These are phyloP conservation scores for Tangara arthus DNA, from an alignment of 2,797 vertebrate species.

Conservation along the genomic window DNA sequence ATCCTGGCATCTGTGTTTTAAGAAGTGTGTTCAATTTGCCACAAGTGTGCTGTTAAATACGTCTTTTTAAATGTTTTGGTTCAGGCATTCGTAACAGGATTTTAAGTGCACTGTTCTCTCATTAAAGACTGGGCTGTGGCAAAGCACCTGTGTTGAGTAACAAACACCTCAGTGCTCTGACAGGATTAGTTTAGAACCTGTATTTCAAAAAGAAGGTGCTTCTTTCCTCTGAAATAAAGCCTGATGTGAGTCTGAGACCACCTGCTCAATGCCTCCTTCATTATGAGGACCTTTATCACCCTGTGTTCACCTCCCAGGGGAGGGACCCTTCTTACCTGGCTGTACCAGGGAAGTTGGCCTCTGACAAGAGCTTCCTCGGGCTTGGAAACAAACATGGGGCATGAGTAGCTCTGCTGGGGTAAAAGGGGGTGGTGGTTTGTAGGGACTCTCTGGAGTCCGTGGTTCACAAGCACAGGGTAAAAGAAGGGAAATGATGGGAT, in stretches of 20 bases:
- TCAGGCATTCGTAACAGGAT: background rate
- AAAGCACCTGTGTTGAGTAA: background rate
- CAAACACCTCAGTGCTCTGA: background rate
- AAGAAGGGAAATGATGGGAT: background rate
- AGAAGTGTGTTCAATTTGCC: background rate
- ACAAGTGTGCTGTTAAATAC: background rate
- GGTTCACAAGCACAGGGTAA: background rate
- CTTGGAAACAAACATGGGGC: background rate
- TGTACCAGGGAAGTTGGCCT: background rate
- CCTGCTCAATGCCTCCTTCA: background rate
- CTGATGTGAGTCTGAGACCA: background rate
- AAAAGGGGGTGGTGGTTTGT: background rate
- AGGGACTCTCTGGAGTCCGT: background rate
- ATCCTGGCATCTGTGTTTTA: background rate
- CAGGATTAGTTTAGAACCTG: background rate
- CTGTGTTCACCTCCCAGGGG: background rate
- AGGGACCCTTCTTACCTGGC: background rate
- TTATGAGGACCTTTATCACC: accelerated
- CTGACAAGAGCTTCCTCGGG: background rate
- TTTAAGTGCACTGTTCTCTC: background rate
- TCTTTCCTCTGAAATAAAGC: background rate
- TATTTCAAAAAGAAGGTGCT: background rate
- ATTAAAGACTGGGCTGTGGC: background rate
- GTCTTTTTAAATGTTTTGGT: background rate
- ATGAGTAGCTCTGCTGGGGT: accelerated